Conservation (phyloP, 2,888 invertebrate genomes). For the Drosophila nr. fundita region DNA sequence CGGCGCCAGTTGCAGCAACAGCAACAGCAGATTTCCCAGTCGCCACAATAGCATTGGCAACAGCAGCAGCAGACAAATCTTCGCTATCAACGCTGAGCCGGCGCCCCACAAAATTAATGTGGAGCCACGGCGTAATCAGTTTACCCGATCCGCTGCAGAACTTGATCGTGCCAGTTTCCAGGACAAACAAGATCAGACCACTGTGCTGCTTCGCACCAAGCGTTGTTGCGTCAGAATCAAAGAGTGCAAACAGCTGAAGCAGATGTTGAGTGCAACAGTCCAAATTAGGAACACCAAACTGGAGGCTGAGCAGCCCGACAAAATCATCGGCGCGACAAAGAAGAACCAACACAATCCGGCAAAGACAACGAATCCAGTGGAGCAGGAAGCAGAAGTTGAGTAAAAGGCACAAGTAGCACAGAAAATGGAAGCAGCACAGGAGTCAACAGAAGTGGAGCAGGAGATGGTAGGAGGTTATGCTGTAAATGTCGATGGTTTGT, state of each 20-base stretch:
- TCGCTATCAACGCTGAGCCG: not conserved
- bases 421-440: not conserved
- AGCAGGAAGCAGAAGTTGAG: not conserved
- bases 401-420: not conserved
- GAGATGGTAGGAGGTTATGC: too few relatives aligned
- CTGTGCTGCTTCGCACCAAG: not conserved
- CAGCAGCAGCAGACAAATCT: constrained; percentile 56
- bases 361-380: not conserved
- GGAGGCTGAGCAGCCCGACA: not conserved
- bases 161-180: constrained; percentile 19
- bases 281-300: constrained; percentile 61
- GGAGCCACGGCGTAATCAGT: constrained; percentile 51
- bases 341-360: not conserved
- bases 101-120: constrained; percentile 34
- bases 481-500: not conserved
- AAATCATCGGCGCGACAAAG: not conserved
- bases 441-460: not conserved
- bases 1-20: too few relatives aligned
- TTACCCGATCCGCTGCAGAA: not conserved
- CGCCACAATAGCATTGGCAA: constrained; percentile 67
- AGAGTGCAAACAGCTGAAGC: not conserved
- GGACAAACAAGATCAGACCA: not conserved
- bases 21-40: constrained; percentile 35
- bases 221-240: constrained; percentile 6
- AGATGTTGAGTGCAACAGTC: not conserved